Evolutionary conservation across 2,888 invertebrate genomes (phyloP).

Genomic region (Podabrus alpinus): DNA sequence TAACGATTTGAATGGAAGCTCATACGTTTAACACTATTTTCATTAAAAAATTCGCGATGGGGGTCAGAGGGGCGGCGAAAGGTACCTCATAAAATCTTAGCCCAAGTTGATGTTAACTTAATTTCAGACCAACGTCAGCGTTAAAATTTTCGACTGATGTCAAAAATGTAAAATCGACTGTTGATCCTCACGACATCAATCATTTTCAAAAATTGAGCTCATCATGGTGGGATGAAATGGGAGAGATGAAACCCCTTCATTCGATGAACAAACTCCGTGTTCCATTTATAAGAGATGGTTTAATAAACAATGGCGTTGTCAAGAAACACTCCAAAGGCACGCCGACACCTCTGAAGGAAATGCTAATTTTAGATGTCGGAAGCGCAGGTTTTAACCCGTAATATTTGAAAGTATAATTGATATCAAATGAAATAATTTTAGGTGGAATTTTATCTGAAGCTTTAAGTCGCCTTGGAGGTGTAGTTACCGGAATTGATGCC

Average conservation of each 20-base stretch:
- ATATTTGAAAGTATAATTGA: constrained; percentile 43
- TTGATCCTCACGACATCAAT: constrained; percentile 60
- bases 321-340: constrained; percentile 53
- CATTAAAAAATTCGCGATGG: no score
- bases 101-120: not conserved
- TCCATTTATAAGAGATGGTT: constrained; percentile 76
- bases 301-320: constrained; percentile 59
- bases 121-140: not conserved
- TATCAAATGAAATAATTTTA: constrained; percentile 20
- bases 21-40: no score
- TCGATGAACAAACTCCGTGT: constrained; percentile 74
- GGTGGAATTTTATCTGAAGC: constrained; percentile 58
- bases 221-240: constrained; percentile 76
- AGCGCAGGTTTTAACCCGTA: constrained; percentile 76
- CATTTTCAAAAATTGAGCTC: constrained; percentile 64
- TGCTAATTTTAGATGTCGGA: constrained; percentile 83
- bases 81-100: no score
- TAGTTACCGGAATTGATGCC: constrained; percentile 82
- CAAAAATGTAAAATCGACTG: not conserved
- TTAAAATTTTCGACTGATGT: not conserved
- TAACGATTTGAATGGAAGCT: no score
- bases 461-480: constrained; percentile 78
- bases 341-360: constrained; percentile 64
- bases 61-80: no score
- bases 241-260: constrained; percentile 69